These are phyloP conservation scores for Drosophila trapezifrons DNA, from an alignment of 1,140 invertebrate genomes.

Conservation along the genomic window DNA sequence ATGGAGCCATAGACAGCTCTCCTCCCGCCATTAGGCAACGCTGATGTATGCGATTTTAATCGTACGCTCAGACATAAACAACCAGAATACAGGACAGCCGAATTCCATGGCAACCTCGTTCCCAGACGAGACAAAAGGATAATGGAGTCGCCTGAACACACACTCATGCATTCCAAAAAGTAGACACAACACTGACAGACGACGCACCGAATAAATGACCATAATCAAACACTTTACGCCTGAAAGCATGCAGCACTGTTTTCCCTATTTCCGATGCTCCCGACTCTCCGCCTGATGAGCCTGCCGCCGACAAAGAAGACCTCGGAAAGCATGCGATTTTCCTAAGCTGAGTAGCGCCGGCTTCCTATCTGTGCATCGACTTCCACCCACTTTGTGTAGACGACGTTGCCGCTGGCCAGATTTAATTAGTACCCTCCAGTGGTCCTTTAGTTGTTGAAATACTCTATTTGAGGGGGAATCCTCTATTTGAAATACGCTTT, in stretches of 20 bases:
- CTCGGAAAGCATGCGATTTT: conserved; percentile 15
- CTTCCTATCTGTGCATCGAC: conserved; percentile 61
- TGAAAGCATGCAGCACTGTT: conserved; percentile 59
- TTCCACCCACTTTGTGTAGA: conserved; percentile 1
- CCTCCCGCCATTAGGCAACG: conserved; percentile 34
- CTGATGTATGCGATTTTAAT: conserved; percentile 78
- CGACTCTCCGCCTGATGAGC: conserved; percentile 1
- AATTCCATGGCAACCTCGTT: conserved; percentile 67
- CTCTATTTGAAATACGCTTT: neutral
- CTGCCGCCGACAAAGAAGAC: conserved; percentile 44
- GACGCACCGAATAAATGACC: conserved; percentile 73
- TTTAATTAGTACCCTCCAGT: conserved; percentile 67
- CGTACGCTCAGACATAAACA: conserved; percentile 75
- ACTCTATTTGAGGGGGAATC: neutral
- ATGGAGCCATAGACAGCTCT: conserved; percentile 1
- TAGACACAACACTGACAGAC: conserved; percentile 44
- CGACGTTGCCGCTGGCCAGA: conserved; percentile 66
- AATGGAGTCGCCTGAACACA: conserved; percentile 43
- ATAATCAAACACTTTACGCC: conserved; percentile 82
- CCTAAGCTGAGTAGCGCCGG: conserved; percentile 33
- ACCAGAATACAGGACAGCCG: conserved; percentile 47
- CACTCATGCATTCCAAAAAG: conserved; percentile 29
- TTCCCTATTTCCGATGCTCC: conserved; percentile 15
- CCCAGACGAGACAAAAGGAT: conserved; percentile 49
- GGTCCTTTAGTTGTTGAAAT: conserved; percentile 9